Conservation (phyloP, 2,797 vertebrate species). For the Artibeus jamaicensis region DNA sequence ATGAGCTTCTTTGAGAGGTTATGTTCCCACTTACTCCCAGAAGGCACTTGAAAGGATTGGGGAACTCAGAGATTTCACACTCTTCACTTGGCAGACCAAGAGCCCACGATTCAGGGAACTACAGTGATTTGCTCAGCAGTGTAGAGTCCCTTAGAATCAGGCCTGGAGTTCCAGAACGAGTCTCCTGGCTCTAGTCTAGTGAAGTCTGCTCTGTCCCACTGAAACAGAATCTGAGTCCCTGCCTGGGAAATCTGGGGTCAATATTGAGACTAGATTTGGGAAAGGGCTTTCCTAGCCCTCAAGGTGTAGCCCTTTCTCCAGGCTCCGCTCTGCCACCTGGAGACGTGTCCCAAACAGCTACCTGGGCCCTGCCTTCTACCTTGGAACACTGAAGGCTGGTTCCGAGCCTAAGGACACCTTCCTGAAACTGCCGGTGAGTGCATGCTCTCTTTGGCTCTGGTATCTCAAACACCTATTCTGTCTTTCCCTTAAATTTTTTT, state of each 20-base stretch:
- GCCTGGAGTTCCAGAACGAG: background rate
- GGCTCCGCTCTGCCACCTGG: slow-evolving; percentile 87
- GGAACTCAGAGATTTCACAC: background rate
- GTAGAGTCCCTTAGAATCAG: background rate
- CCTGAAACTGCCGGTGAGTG: slow-evolving; percentile 87
- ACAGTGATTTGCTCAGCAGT: background rate
- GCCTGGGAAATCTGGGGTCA: background rate
- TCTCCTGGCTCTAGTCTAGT: background rate
- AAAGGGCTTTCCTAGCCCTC: background rate
- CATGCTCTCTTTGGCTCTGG: background rate
- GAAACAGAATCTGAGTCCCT: background rate
- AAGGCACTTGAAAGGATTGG: too few species aligned
- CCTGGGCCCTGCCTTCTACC: slow-evolving; percentile 90
- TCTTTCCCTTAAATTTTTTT: background rate
- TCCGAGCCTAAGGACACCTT: slow-evolving; percentile 92
- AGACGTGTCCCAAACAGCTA: slow-evolving; percentile 81
- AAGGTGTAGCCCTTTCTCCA: slow-evolving; percentile 67
- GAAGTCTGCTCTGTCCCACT: background rate
- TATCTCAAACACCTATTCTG: background rate
- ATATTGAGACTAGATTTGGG: background rate
- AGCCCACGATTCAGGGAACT: background rate
- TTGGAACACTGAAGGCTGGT: slow-evolving; percentile 87
- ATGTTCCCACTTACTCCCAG: background rate
- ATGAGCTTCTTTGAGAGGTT: slow-evolving; percentile 93
- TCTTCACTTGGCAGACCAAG: background rate